Conservation (phyloP, 53 echinoderm and acorn worm genomes). For the Holothuria scabra region DNA sequence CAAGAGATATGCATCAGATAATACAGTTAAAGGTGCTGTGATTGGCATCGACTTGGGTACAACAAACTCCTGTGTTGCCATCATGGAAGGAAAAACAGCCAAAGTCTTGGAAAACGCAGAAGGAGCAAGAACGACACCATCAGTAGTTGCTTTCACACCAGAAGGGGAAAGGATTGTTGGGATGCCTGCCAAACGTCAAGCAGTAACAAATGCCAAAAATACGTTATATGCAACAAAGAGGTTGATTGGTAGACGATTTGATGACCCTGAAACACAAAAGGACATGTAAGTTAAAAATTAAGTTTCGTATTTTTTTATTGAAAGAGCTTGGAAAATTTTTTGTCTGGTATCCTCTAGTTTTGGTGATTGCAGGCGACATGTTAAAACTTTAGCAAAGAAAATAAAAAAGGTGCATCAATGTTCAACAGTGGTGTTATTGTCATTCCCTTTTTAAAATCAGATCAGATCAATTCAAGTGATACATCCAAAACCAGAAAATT, state of each 20-base stretch:
- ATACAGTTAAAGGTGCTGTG: slow-evolving; percentile 76
- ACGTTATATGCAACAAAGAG: slow-evolving; percentile 92
- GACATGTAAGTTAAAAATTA: slow-evolving; percentile 80
- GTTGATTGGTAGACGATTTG: slow-evolving; percentile 88
- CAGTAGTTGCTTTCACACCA: slow-evolving; percentile 90
- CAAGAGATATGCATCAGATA: slow-evolving; percentile 79
- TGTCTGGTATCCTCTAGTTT: background rate
- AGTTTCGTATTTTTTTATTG: background rate
- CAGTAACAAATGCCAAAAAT: slow-evolving; percentile 92
- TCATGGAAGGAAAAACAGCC: slow-evolving; percentile 96
- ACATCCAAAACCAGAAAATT: too few relatives aligned
- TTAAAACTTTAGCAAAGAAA: background rate
- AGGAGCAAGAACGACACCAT: slow-evolving; percentile 96
- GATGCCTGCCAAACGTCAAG: slow-evolving; percentile 99
- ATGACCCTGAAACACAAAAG: slow-evolving; percentile 89
- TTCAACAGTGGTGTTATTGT: too few relatives aligned
- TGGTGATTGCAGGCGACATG: too few relatives aligned
- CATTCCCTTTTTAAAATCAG: too few relatives aligned
- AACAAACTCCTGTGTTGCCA: slow-evolving; percentile 95
- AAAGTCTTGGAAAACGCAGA: slow-evolving; percentile 95
- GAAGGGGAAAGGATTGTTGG: slow-evolving; percentile 90
- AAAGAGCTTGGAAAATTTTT: background rate
- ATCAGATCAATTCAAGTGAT: too few relatives aligned
- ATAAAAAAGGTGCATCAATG: too few relatives aligned
- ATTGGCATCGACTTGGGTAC: slow-evolving; percentile 95